Conservation (phyloP, 2,888 invertebrate genomes). For the Chymomyza caudatula region DNA sequence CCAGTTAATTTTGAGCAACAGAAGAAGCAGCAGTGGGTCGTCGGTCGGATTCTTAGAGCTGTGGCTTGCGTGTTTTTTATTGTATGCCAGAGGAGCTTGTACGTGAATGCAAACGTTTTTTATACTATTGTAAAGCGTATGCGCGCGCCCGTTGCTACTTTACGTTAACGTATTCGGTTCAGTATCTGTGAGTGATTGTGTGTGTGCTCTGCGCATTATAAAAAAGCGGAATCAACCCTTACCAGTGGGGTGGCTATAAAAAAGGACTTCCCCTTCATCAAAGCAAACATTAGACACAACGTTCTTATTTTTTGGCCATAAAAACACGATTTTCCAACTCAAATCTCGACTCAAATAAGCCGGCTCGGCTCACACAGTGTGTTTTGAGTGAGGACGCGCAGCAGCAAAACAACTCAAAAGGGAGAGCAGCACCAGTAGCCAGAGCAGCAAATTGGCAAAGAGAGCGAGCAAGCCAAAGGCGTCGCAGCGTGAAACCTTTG, state of each 20-base stretch:
- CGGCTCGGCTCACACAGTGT: no score
- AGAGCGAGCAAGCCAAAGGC: conserved; percentile 21
- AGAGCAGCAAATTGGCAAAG: conserved; percentile 4
- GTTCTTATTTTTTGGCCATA: conserved; percentile 46
- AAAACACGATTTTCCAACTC: conserved; percentile 53
- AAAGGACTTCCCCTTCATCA: neutral
- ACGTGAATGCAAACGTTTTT: no score
- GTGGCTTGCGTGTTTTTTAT: neutral
- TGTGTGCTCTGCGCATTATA: conserved; percentile 6
- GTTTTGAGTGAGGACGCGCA: conserved; percentile 31
- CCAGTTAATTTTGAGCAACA: conserved; percentile 64
- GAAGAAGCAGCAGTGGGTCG: neutral
- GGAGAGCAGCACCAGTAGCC: conserved; percentile 8
- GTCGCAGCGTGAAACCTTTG: conserved; percentile 2
- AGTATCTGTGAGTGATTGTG: neutral
- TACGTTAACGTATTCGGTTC: neutral
- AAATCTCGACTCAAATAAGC: conserved; percentile 46
- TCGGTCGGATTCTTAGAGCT: no score
- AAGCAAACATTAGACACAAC: neutral
- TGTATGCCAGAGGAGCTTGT: neutral
- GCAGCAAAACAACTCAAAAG: conserved; percentile 1
- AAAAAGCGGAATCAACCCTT: conserved; percentile 56
- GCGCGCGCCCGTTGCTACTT: neutral
- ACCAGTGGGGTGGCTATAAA: conserved; percentile 52
- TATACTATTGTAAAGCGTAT: conserved; percentile 14